Percentiles rank a stretch among this genome's conserved stretches.
phyloP scores from a whole-genome alignment of 2,888 invertebrate species.

The Apamea crenata region DNA sequence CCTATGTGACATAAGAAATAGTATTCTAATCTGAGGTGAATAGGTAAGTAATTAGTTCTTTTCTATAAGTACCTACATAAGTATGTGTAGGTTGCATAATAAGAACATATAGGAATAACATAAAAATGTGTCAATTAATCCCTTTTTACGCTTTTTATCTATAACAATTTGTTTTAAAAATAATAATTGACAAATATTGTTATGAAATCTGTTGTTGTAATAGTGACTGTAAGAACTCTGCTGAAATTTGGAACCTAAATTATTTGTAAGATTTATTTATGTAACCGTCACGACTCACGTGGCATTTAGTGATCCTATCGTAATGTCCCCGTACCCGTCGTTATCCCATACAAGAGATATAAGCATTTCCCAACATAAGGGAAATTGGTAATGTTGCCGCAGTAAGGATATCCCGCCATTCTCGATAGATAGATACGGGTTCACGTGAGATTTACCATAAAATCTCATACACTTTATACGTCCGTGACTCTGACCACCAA shows the following conservation, averaged over 20 bases:
- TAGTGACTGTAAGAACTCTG: neutral
- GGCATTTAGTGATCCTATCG: slow-evolving; percentile 17
- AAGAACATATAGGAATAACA: neutral
- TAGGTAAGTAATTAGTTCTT: neutral
- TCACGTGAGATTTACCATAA: slow-evolving; percentile 37
- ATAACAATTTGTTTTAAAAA: neutral
- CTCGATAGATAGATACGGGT: slow-evolving; percentile 24
- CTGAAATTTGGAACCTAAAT: neutral
- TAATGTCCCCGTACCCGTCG: neutral
- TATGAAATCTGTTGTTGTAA: neutral
- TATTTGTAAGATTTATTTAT: neutral
- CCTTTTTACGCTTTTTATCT: too few species aligned
- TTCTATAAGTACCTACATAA: neutral
- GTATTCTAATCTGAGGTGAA: neutral
- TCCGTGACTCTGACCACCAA: neutral
- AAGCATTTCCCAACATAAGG: slow-evolving; percentile 21
- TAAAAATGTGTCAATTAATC: neutral
- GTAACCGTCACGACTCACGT: neutral
- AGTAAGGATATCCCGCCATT: slow-evolving; percentile 48
- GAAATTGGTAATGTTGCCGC: slow-evolving; percentile 40
- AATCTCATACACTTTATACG: slow-evolving; percentile 9
- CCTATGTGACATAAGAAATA: too few species aligned
- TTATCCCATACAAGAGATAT: neutral
- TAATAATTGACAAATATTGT: neutral
- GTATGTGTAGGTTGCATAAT: neutral